These are phyloP conservation scores for Recurvirostra avosetta DNA, from an alignment of 2,113 vertebrate genomes.

Conservation along the genomic window DNA sequence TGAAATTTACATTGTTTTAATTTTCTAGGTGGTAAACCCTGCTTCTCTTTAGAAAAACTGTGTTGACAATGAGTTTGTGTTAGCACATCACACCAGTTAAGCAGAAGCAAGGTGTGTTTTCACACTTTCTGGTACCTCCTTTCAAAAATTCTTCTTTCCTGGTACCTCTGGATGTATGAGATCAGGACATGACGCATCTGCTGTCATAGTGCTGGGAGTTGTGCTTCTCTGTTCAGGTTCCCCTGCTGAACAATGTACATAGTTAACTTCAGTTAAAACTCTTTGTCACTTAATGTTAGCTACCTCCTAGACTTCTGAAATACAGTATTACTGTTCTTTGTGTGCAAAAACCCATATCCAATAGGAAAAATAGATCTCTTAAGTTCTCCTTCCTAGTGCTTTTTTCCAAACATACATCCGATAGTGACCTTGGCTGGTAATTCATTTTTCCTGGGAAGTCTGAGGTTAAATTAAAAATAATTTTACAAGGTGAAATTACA, in stretches of 20 bases:
- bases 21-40: background rate
- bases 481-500: slow-evolving; percentile 53
- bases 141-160: background rate
- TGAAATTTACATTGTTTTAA: background rate
- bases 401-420: background rate
- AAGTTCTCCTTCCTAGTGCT: background rate
- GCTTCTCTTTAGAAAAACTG: background rate
- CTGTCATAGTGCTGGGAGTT: background rate
- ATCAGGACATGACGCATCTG: background rate
- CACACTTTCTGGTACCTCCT: background rate
- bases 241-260: background rate
- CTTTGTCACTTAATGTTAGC: background rate
- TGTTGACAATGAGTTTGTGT: background rate
- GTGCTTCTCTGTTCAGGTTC: background rate
- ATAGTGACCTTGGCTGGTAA: background rate
- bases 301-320: background rate
- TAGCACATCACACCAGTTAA: background rate
- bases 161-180: background rate
- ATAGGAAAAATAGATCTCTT: background rate
- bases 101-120: background rate
- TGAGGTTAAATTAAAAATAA: slow-evolving; percentile 24
- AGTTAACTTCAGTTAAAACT: background rate
- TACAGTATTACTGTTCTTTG: background rate
- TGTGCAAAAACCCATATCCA: background rate
- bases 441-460: background rate